Percentiles rank a stretch among this genome's conserved stretches.
phyloP scores from a whole-genome alignment of 2,888 invertebrate species.

The Mesorhabditis spiculigera region DNA sequence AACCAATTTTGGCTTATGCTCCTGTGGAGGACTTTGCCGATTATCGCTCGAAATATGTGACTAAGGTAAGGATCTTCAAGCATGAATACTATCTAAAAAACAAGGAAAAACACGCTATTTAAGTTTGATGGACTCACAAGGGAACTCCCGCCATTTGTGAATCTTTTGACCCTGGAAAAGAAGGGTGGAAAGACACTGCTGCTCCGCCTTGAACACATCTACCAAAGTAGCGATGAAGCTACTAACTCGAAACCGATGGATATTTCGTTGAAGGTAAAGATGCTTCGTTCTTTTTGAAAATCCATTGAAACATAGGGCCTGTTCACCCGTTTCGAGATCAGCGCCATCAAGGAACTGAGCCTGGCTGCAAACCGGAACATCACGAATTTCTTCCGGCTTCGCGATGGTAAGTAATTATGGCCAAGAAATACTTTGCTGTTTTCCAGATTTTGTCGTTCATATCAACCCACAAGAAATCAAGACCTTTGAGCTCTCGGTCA shows the following conservation, averaged over 20 bases:
- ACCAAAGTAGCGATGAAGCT: constrained; percentile 53
- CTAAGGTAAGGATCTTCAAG: not conserved
- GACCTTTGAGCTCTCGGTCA: not conserved
- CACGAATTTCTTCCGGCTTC: not conserved
- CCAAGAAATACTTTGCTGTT: not conserved
- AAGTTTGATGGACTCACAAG: constrained; percentile 32
- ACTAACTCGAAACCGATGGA: constrained; percentile 40
- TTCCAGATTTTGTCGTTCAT: not conserved
- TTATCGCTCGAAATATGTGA: not conserved
- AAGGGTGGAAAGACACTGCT: constrained; percentile 54
- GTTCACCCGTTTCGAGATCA: constrained; percentile 28
- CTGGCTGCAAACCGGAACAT: constrained; percentile 27
- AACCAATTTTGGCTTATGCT: constrained; percentile 42
- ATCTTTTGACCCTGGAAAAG: constrained; percentile 60
- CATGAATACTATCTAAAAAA: not conserved
- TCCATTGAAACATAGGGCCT: constrained; percentile 22
- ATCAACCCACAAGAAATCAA: constrained; percentile 2
- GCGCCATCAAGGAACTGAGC: constrained; percentile 20
- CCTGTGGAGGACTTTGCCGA: constrained; percentile 16
- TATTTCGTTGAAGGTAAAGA: constrained; percentile 56
- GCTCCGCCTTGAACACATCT: constrained; percentile 61
- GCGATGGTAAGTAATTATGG: not conserved
- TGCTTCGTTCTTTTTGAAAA: not conserved
- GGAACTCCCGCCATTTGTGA: constrained; percentile 51
- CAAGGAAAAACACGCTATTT: constrained; percentile 6